Evolutionary conservation across 2,888 invertebrate species (phyloP).

Genomic region (Xestia c-nigrum): DNA sequence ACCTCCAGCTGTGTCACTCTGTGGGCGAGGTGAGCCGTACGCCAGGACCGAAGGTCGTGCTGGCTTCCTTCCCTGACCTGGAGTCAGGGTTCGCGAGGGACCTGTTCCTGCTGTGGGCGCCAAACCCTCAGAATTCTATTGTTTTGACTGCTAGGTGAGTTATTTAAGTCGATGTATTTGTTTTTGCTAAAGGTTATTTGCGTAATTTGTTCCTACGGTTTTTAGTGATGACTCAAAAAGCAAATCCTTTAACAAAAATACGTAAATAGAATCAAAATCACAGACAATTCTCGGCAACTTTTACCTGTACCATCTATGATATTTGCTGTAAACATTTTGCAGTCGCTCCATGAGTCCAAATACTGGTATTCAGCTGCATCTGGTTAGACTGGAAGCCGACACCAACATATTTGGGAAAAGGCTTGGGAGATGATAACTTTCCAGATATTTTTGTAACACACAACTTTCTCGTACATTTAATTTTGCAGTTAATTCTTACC

Average conservation of each 20-base stretch:
- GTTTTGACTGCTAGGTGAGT: conserved; percentile 96
- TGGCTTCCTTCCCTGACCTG: conserved; percentile 98
- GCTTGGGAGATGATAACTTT: no score
- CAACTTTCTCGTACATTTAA: no score
- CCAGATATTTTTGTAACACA: no score
- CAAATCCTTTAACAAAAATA: no score
- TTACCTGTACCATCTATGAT: no score
- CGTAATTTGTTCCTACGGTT: neutral
- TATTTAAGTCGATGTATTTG: neutral
- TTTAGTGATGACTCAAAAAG: neutral
- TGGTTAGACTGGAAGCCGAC: no score
- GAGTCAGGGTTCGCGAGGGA: conserved; percentile 99
- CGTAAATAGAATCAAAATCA: neutral
- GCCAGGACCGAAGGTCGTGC: conserved; percentile 95
- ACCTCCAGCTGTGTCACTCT: conserved; percentile 98
- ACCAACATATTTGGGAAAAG: no score
- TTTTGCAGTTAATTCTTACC: no score
- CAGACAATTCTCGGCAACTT: neutral
- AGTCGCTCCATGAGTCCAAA: no score
- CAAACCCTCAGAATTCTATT: conserved; percentile 97
- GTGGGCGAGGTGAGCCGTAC: conserved; percentile 95
- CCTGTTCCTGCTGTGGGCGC: conserved; percentile 98
- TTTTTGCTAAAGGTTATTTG: neutral
- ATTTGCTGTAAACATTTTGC: no score
- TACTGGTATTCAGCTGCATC: no score